Conservation (phyloP, 2,113 vertebrate genomes). For the Pyxicephalus adspersus region DNA sequence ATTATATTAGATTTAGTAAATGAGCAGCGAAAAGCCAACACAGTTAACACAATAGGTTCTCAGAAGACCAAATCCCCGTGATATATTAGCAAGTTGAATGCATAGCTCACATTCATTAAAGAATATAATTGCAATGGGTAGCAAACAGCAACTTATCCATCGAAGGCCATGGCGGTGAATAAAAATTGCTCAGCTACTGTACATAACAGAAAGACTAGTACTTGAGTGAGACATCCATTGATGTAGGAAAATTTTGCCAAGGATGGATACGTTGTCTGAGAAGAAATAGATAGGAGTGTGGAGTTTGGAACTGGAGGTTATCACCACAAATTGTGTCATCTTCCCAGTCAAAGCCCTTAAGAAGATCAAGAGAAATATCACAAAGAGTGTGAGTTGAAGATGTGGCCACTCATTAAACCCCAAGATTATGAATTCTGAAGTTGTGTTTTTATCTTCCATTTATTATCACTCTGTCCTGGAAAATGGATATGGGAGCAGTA, state of each 20-base stretch:
- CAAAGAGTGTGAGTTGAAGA: neutral
- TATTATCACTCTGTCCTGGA: neutral
- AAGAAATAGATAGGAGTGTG: constrained; percentile 27
- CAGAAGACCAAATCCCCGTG: neutral
- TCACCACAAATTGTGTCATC: neutral
- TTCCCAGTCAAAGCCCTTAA: constrained; percentile 1
- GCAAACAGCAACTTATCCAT: constrained; percentile 3
- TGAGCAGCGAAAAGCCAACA: constrained; percentile 54
- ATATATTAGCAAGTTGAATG: neutral
- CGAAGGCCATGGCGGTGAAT: constrained; percentile 1
- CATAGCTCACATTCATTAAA: neutral
- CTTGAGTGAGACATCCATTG: neutral
- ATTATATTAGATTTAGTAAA: constrained; percentile 59
- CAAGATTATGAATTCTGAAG: constrained; percentile 3
- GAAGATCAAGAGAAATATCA: neutral
- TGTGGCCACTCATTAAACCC: constrained; percentile 24
- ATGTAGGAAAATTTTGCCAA: neutral
- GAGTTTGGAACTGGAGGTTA: neutral
- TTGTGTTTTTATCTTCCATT: neutral
- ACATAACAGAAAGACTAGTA: neutral
- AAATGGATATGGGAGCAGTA: no score
- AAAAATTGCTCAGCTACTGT: neutral
- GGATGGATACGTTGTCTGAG: neutral
- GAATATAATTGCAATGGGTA: neutral
- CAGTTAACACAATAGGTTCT: neutral